Conservation (phyloP, 2,888 invertebrate species). For the Congeria kusceri region DNA sequence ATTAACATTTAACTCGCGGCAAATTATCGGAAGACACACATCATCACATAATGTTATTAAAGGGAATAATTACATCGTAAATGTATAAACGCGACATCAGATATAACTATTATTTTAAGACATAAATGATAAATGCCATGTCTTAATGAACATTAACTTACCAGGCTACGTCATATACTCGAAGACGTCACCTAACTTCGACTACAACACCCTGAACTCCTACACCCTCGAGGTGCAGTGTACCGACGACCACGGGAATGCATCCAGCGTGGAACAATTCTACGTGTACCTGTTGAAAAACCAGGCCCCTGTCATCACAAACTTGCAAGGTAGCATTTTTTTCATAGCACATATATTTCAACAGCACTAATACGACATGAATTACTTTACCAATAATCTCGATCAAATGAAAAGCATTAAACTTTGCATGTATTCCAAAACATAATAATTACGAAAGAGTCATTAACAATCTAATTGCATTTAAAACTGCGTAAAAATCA, state of each 20-base stretch:
- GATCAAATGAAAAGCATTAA: too few relatives aligned
- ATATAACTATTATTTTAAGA: neutral
- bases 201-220: slow-evolving; percentile 19
- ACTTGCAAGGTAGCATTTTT: slow-evolving; percentile 25
- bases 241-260: slow-evolving; percentile 18
- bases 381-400: too few relatives aligned
- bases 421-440: too few relatives aligned
- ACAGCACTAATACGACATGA: too few relatives aligned
- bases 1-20: too few relatives aligned
- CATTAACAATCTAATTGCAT: too few relatives aligned
- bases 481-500: neutral
- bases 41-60: too few relatives aligned
- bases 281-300: slow-evolving; percentile 40
- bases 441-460: too few relatives aligned
- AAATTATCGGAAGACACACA: too few relatives aligned
- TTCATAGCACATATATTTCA: too few relatives aligned
- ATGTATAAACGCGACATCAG: too few relatives aligned
- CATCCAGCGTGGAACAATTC: slow-evolving; percentile 11
- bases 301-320: slow-evolving; percentile 33
- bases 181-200: slow-evolving; percentile 19
- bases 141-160: neutral
- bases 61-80: too few relatives aligned
- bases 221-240: slow-evolving; percentile 35
- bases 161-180: slow-evolving; percentile 44
- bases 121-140: neutral